Conservation (phyloP, 1,140 invertebrate species). For the Lamellibrachia luymesi region DNA sequence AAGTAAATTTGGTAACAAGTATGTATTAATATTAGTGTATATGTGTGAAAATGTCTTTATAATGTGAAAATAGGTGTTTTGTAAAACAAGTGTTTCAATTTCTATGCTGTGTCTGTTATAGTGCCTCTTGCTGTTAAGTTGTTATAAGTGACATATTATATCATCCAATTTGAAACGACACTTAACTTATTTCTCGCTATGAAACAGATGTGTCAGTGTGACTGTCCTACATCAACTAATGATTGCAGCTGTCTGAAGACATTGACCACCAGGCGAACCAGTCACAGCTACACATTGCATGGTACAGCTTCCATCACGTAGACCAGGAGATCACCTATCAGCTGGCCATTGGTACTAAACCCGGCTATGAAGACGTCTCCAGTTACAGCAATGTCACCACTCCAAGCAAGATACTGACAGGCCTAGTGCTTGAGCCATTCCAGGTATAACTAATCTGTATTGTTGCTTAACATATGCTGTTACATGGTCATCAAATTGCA, state of each 20-base stretch:
- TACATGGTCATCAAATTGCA: too few relatives aligned
- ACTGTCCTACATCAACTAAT: background rate
- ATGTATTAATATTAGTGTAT: too few relatives aligned
- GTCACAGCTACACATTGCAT: background rate
- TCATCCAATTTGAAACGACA: background rate
- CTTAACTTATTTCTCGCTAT: too few relatives aligned
- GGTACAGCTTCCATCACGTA: background rate
- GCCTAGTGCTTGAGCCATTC: background rate
- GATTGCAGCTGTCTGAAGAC: background rate
- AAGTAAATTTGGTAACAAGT: background rate
- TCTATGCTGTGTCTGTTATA: too few relatives aligned
- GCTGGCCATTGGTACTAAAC: background rate
- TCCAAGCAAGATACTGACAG: background rate
- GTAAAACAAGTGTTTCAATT: too few relatives aligned
- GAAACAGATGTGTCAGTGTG: background rate
- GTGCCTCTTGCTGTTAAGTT: background rate
- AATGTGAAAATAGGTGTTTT: too few relatives aligned
- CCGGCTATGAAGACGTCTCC: background rate
- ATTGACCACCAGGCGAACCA: constrained; percentile 3
- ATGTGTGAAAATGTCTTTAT: too few relatives aligned
- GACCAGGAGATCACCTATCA: background rate
- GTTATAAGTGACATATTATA: background rate
- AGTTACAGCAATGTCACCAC: background rate
- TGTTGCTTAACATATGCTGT: too few relatives aligned
- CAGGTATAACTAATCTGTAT: background rate